phyloP scores from a whole-genome alignment of 2,113 vertebrate genomes.

The Xerus inauris region DNA sequence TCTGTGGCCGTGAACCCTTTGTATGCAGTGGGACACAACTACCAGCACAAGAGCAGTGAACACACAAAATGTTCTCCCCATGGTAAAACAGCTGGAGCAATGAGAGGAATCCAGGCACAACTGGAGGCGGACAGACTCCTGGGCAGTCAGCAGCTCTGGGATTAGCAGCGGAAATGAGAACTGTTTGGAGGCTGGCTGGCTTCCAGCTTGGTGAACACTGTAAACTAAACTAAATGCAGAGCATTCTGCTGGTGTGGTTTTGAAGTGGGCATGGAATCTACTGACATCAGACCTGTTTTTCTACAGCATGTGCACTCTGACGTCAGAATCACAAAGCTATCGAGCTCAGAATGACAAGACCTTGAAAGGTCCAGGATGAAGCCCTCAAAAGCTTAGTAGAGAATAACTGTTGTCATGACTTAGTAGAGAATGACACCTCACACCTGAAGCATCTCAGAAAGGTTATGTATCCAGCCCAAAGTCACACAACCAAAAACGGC shows the following conservation, averaged over 20 bases:
- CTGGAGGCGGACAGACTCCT: neutral
- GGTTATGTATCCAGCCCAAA: neutral
- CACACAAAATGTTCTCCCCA: neutral
- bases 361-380: neutral
- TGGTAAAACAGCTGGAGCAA: neutral
- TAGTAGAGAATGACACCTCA: neutral
- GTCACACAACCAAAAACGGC: neutral
- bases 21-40: neutral
- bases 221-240: neutral
- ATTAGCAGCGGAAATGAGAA: neutral
- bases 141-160: slow-evolving; percentile 59
- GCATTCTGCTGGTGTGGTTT: neutral
- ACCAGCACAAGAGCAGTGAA: neutral
- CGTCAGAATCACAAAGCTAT: neutral
- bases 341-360: neutral
- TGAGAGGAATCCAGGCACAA: neutral
- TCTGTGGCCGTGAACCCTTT: neutral
- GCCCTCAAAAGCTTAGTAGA: neutral
- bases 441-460: neutral
- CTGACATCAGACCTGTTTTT: neutral
- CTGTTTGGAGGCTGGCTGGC: slow-evolving; percentile 27
- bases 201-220: slow-evolving; percentile 14
- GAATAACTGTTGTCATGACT: no score
- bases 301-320: neutral
- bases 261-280: neutral